Base-by-base conservation (phyloP, 2,113 vertebrate species). In the Gasterosteus nipponicus region DNA sequence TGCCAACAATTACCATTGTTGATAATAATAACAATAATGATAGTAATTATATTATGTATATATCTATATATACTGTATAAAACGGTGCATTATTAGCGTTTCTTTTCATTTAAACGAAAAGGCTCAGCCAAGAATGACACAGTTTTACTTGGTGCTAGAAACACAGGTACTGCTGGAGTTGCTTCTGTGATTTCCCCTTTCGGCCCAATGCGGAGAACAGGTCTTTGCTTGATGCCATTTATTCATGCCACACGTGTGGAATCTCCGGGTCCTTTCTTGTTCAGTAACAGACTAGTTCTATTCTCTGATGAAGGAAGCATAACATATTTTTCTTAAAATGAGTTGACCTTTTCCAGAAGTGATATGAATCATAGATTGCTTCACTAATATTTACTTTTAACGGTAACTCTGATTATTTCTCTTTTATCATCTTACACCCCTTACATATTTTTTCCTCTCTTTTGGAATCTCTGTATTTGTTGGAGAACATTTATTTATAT, bases 401-500 rank as follows among this genome's bases (percentile, higher is more conserved):
- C 35, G 57, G 47, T 1, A 38, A 57, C 47, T 67, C 14, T 26
- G 31, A 31, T 26, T 44, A 49, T 58, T 42, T 71, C 9, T 57
- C 33, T 31, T 18, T 44, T 39, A 67, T 26, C 2, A 39, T 39
- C 12, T 56, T 46, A 7, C 26, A 67, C 76, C 73, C 42, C 14
- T 22, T 38, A 38, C 54, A 22, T 46, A 49, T 16, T 69, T 41
- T 69, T 54, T 12, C 18, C 49, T 42, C 57, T 29, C 49, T 72
- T 71, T 63, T 70, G 68, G 39, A 35, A 9, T 77, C 54, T 76
- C 5, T 54, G 39, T 19, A 7, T 42, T 61, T 29, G 73, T 66
- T 65, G 65, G 60, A 82, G 69, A 69, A 77, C 3, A 64, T 75
- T 33, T 2, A 41, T 79, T 49, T 22, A 42, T 44, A 73, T 77